Evolutionary conservation across 2,888 invertebrate genomes (phyloP).

Genomic region (Abrostola tripartita): DNA sequence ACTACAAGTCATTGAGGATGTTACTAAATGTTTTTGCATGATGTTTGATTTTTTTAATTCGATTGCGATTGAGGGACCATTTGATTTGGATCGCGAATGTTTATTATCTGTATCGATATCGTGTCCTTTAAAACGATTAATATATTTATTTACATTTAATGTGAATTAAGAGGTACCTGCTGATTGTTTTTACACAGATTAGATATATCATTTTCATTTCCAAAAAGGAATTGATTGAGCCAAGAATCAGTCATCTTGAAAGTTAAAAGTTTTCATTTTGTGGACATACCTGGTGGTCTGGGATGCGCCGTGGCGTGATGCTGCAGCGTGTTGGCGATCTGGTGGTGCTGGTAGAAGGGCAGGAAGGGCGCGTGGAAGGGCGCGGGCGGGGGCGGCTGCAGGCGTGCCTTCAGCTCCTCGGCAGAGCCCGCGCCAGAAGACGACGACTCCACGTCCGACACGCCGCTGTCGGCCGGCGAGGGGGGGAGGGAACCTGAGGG

Average conservation of each 20-base stretch:
- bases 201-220: too few species aligned
- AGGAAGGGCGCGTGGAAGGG: conserved; percentile 89
- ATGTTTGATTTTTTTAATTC: conserved; percentile 13
- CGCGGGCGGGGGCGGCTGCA: conserved; percentile 91
- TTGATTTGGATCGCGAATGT: neutral
- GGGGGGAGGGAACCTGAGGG: conserved; percentile 96
- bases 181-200: neutral
- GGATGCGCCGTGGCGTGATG: conserved; percentile 86
- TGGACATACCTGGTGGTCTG: conserved; percentile 79
- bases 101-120: neutral
- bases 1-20: conserved; percentile 26
- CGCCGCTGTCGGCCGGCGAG: conserved; percentile 98
- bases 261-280: too few species aligned
- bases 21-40: conserved; percentile 10
- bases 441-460: conserved; percentile 98
- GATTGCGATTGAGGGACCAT: neutral
- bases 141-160: neutral
- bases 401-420: conserved; percentile 95
- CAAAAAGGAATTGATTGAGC: too few species aligned
- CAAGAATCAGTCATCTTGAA: too few species aligned
- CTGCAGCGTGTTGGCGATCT: conserved; percentile 85
- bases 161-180: conserved; percentile 15
- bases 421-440: conserved; percentile 93
- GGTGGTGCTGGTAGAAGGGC: conserved; percentile 91
- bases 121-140: neutral